These are phyloP conservation scores for Acanthosepion pharaonis DNA, from an alignment of 2,888 invertebrate species.

Conservation along the genomic window DNA sequence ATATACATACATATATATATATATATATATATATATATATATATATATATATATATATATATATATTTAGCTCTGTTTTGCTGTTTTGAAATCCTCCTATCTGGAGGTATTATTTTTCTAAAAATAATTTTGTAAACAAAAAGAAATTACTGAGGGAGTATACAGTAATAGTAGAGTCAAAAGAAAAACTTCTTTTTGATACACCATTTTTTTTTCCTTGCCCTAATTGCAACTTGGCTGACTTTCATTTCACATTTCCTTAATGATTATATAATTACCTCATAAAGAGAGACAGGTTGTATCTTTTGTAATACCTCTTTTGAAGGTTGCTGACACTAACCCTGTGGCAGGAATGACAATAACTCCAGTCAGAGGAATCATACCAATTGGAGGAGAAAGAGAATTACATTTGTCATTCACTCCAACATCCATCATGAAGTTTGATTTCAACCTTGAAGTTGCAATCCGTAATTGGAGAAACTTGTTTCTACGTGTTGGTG, in stretches of 20 bases:
- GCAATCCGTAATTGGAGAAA: slow-evolving; percentile 71
- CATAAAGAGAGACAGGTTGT: neutral
- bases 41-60: too few relatives aligned
- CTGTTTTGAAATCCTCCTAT: too few relatives aligned
- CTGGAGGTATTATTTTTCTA: too few relatives aligned
- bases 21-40: too few relatives aligned
- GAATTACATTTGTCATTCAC: slow-evolving; percentile 70
- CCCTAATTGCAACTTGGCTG: too few relatives aligned
- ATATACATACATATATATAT: too few relatives aligned
- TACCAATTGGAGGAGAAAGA: slow-evolving; percentile 73
- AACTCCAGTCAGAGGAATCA: slow-evolving; percentile 71
- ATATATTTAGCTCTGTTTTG: too few relatives aligned
- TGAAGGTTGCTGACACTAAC: slow-evolving; percentile 72
- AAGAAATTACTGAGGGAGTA: too few relatives aligned
- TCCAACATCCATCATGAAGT: slow-evolving; percentile 73
- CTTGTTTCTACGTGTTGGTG: slow-evolving; percentile 74
- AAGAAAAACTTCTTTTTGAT: too few relatives aligned
- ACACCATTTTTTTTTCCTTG: too few relatives aligned
- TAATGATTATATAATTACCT: neutral
- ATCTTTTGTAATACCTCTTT: slow-evolving; percentile 39
- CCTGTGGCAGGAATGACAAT: slow-evolving; percentile 73
- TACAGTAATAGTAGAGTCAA: too few relatives aligned
- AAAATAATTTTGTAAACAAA: too few relatives aligned
- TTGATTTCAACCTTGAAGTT: slow-evolving; percentile 72
- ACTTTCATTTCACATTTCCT: neutral